phyloP scores from a whole-genome alignment of 2,797 vertebrate species.

The Rhodeus uyekii region DNA sequence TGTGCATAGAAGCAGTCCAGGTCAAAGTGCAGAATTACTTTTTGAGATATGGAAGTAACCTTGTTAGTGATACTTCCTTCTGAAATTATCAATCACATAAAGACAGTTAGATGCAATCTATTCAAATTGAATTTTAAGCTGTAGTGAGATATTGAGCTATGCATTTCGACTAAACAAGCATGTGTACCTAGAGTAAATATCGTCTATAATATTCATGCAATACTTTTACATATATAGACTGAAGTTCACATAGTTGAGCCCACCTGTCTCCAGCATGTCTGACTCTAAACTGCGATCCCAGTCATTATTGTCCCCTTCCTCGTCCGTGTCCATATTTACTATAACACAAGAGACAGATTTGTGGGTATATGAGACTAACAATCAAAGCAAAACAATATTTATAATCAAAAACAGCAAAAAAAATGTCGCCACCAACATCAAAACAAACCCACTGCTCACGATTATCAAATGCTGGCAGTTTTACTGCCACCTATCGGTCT shows the following conservation, averaged over 20 bases:
- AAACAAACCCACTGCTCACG: neutral
- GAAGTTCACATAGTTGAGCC: neutral
- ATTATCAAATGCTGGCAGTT: neutral
- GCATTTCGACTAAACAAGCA: neutral
- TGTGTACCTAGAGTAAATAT: neutral
- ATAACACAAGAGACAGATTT: neutral
- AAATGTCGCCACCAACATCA: neutral
- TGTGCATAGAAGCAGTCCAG: slow-evolving; percentile 95
- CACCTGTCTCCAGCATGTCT: slow-evolving; percentile 35
- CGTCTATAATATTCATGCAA: neutral
- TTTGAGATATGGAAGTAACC: slow-evolving; percentile 26
- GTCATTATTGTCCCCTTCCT: slow-evolving; percentile 23
- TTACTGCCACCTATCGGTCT: slow-evolving; percentile 28
- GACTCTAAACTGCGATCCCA: slow-evolving; percentile 36
- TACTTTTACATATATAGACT: neutral
- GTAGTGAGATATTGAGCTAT: neutral
- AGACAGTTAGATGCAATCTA: neutral
- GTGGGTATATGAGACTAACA: neutral
- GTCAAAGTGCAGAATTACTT: slow-evolving; percentile 87
- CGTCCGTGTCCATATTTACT: slow-evolving; percentile 40
- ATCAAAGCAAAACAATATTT: neutral
- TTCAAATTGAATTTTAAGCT: neutral
- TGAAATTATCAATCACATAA: slow-evolving; percentile 2
- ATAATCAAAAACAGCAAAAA: neutral
- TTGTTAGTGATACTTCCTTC: neutral